Conservation (phyloP, 2,797 vertebrate species). For the Morelia viridis region DNA sequence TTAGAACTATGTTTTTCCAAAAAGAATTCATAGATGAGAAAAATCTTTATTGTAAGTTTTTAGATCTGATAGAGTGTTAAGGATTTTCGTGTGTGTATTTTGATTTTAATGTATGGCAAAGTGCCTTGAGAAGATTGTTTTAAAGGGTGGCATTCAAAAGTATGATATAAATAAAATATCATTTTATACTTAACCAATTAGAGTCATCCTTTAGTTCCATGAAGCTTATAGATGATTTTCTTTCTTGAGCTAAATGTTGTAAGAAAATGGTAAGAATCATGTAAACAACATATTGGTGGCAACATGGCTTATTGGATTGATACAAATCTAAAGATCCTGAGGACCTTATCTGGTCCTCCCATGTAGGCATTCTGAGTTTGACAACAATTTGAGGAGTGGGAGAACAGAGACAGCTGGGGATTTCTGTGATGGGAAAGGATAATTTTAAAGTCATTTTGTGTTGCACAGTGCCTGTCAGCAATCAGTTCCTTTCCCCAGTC, state of each 20-base stretch:
- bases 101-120: not conserved
- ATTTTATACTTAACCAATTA: not conserved
- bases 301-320: not conserved
- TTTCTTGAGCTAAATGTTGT: not conserved
- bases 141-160: not conserved
- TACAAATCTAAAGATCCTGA: conserved; percentile 33
- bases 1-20: not conserved
- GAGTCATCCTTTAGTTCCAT: not conserved
- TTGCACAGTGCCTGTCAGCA: conserved; percentile 51
- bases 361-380: conserved; percentile 44
- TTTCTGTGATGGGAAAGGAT: conserved; percentile 47
- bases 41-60: not conserved
- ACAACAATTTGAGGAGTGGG: conserved; percentile 23
- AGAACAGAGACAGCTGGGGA: conserved; percentile 66
- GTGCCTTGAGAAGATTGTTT: not conserved
- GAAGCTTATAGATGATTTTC: not conserved
- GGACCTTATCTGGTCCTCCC: conserved; percentile 17
- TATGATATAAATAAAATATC: not conserved
- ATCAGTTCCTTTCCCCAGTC: conserved; percentile 34
- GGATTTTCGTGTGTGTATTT: no score
- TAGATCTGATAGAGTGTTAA: no score
- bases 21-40: not conserved
- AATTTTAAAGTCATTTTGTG: conserved; percentile 53
- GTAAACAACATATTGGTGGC: not conserved
- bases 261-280: not conserved